Percentiles rank a stretch among this genome's conserved stretches.
Conservation (phyloP, 2,888 invertebrate species). For the Artemia sinica region DNA sequence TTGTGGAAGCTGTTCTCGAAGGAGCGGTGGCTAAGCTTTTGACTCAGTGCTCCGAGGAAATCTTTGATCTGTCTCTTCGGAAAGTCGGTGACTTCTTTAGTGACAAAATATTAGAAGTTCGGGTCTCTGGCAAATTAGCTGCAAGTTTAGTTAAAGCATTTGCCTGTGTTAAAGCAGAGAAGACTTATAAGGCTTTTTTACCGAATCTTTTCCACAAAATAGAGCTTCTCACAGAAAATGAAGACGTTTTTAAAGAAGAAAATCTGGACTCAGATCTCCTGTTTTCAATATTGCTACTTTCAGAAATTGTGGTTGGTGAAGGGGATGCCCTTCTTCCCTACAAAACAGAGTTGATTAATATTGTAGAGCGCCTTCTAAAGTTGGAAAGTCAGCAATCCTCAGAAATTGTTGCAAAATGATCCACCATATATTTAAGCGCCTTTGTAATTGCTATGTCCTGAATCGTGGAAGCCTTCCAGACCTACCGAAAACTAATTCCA, state of each 20-base stretch:
- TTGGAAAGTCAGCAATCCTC: slow-evolving; percentile 50
- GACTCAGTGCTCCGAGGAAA: slow-evolving; percentile 49
- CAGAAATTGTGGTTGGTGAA: slow-evolving; percentile 47
- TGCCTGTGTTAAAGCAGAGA: slow-evolving; percentile 43
- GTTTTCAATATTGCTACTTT: slow-evolving; percentile 54
- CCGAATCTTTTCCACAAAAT: slow-evolving; percentile 53
- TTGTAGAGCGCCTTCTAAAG: slow-evolving; percentile 51
- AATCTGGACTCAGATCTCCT: slow-evolving; percentile 57
- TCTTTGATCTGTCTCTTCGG: slow-evolving; percentile 46
- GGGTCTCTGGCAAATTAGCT: slow-evolving; percentile 13
- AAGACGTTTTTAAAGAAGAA: slow-evolving; percentile 52
- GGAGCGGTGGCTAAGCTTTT: slow-evolving; percentile 49
- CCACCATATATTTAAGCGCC: slow-evolving; percentile 28
- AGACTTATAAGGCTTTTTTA: slow-evolving; percentile 51
- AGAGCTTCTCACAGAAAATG: slow-evolving; percentile 41
- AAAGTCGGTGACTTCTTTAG: slow-evolving; percentile 50
- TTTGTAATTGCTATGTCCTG: slow-evolving; percentile 15
- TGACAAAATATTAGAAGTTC: slow-evolving; percentile 10
- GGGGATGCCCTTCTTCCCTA: slow-evolving; percentile 46
- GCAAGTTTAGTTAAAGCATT: slow-evolving; percentile 15
- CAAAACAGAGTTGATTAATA: slow-evolving; percentile 42
- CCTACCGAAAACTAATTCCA: slow-evolving; percentile 12
- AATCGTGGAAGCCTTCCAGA: neutral
- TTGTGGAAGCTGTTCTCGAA: slow-evolving; percentile 50
- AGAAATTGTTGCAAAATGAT: slow-evolving; percentile 45